phyloP scores from a whole-genome alignment of 2,113 vertebrate species.

The Clarias gariepinus region DNA sequence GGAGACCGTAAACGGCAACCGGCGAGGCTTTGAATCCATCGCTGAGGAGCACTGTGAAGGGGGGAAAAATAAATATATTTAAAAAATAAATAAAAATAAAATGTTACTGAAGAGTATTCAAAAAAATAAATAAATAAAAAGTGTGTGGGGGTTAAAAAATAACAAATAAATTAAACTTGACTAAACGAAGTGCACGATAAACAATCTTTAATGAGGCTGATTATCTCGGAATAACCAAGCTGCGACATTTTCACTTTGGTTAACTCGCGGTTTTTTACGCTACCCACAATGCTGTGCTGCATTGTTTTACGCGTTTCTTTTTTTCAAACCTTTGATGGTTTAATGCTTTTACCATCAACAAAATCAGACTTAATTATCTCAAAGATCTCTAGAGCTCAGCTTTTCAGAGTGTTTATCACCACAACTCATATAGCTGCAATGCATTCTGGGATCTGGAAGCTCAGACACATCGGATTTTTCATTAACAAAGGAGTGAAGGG shows the following conservation, averaged over 20 bases:
- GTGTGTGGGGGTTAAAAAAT: too few relatives aligned
- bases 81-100: not conserved
- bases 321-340: not conserved
- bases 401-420: too few relatives aligned
- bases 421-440: not conserved
- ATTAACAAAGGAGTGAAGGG: not conserved
- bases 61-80: not conserved
- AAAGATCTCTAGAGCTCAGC: not conserved
- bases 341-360: too few relatives aligned
- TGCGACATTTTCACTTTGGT: too few relatives aligned
- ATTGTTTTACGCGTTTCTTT: too few relatives aligned
- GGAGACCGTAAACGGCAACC: constrained; percentile 84
- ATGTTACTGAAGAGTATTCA: not conserved
- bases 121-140: too few relatives aligned
- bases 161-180: too few relatives aligned
- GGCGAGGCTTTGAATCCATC: constrained; percentile 92
- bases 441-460: too few relatives aligned
- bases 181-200: too few relatives aligned
- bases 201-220: not conserved
- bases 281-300: not conserved
- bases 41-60: constrained; percentile 46
- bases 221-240: not conserved
- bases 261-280: not conserved
- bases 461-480: not conserved
- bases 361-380: not conserved